Evolutionary conservation across 1,140 invertebrate genomes (phyloP), one percentile per base, ranked within the genome.

Genomic region (Lanistes nyassanus): DNA sequence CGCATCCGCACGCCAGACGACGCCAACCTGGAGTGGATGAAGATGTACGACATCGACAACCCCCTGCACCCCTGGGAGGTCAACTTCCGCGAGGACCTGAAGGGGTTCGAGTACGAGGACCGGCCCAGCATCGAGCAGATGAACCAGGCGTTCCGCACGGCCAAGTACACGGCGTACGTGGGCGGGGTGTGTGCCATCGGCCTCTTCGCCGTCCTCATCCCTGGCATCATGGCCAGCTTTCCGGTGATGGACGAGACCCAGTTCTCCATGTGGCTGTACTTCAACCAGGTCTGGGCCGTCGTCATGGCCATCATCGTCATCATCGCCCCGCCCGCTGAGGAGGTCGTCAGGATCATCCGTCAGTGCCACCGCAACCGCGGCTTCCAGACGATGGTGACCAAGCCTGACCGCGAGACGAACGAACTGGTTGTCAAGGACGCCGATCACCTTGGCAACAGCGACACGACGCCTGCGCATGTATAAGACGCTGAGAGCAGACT

Each of bases 21-120:
- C 55, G 80, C 76, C 29, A 76, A 83, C 55, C 73, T 73, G 36
- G 87, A 89, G 74, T 90, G 89, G 89, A 86, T 89, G 77, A 89
- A 88, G 79, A 88, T 88, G 75, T 85, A 88, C 67, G 85, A 90
- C 76, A 90, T 90, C 58, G 89, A 90, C 78, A 90, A 90, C 77
- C 89, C 89, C 11, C 81, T 90, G 0, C 83, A 85, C 64, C 89
- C 89, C n/a, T 90, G 89, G 89, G 85, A 88, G 64, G 68, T 89
- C 26, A 83, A 88, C 62, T 89, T 87, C 77, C 76, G 83, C 9
- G 84, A 88, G 56, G 86, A 88, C 36, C 66, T 89, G 16, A 82
- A 83, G 73, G 87, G 81, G 42, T 80, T 84, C 68, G 76, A 83
- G 62, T 85, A 85, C 53, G 86, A 88, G 13, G 81, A 82, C 2